phyloP scores from a whole-genome alignment of 2,113 vertebrate species.

The Synchiropus splendidus region DNA sequence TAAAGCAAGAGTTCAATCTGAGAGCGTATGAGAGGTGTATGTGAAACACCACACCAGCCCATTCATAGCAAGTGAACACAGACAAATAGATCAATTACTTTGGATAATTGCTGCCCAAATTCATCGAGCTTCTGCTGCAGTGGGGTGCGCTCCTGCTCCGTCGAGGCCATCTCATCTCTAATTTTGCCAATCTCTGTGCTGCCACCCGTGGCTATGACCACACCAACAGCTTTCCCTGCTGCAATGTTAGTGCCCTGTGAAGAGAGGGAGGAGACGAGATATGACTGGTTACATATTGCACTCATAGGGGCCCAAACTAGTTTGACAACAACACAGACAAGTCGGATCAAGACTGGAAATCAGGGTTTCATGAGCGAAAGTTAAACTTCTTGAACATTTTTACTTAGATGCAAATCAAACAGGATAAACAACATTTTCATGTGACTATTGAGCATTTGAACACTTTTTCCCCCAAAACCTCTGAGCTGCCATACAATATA shows the following conservation, averaged over 20 bases:
- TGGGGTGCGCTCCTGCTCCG: slow-evolving; percentile 90
- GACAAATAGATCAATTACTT: slow-evolving; percentile 38
- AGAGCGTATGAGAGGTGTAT: not conserved
- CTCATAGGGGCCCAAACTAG: not conserved
- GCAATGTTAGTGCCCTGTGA: slow-evolving; percentile 92
- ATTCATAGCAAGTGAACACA: too few species aligned
- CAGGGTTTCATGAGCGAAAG: too few species aligned
- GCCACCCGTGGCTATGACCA: slow-evolving; percentile 87
- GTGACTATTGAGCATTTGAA: too few species aligned
- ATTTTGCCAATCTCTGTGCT: slow-evolving; percentile 97
- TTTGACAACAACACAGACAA: not conserved
- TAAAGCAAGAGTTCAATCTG: not conserved
- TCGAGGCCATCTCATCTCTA: slow-evolving; percentile 93
- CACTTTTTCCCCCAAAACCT: too few species aligned
- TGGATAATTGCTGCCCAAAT: slow-evolving; percentile 95
- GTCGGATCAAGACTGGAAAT: not conserved
- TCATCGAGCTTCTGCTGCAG: slow-evolving; percentile 96
- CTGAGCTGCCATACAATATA: too few species aligned
- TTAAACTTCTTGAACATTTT: too few species aligned
- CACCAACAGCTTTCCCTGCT: slow-evolving; percentile 91
- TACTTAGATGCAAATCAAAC: too few species aligned
- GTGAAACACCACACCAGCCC: too few species aligned
- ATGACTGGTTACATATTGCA: not conserved
- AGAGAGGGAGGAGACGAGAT: not conserved
- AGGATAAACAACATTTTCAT: too few species aligned